Evolutionary conservation across 2,113 vertebrate genomes (phyloP).

Genomic region (Onychorhynchus coronatus): DNA sequence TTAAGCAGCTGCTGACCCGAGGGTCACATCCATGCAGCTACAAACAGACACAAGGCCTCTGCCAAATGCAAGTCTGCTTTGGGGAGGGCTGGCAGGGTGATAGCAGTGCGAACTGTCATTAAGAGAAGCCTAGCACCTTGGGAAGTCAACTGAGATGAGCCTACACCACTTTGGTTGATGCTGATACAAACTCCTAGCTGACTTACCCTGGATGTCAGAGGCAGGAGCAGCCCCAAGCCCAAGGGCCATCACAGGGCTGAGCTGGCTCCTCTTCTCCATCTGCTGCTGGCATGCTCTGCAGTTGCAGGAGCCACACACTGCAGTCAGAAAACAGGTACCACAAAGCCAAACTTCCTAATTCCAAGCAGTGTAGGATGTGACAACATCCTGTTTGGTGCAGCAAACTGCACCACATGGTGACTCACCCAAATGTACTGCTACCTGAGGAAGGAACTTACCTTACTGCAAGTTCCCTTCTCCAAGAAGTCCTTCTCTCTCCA

Average conservation of each 20-base stretch:
- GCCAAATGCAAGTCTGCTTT: background rate
- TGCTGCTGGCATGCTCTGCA: background rate
- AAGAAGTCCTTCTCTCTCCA: background rate
- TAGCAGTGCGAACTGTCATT: background rate
- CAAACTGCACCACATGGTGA: background rate
- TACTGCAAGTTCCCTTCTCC: background rate
- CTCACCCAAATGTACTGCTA: background rate
- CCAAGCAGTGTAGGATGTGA: background rate
- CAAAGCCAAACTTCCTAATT: background rate
- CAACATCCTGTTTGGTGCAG: background rate
- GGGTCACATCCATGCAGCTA: background rate
- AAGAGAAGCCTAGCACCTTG: background rate
- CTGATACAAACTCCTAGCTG: background rate
- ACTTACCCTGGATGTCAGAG: background rate
- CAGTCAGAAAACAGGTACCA: background rate
- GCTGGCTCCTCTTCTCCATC: background rate
- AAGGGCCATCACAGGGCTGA: rapidly evolving
- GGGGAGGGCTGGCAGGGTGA: background rate
- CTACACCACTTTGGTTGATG: background rate
- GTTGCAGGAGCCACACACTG: rapidly evolving
- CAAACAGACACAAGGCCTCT: background rate
- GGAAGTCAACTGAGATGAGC: background rate
- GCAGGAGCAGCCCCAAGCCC: background rate
- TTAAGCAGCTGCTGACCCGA: background rate
- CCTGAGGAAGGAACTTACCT: background rate